Conservation (phyloP, 1,140 invertebrate species). For the Euglossa dilemma region DNA sequence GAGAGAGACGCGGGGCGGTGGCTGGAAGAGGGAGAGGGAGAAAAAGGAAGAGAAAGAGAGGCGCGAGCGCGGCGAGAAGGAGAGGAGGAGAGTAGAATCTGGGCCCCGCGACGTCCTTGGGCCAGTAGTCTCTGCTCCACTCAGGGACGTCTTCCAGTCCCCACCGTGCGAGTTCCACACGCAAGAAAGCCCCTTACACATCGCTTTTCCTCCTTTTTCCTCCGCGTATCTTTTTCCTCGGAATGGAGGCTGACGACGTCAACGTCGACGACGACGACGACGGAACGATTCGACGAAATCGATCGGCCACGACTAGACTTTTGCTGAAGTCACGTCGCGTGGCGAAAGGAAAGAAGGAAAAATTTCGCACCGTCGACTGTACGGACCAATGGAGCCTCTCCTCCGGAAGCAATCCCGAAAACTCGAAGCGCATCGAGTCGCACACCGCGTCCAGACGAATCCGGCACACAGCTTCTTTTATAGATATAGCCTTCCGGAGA, state of each 20-base stretch:
- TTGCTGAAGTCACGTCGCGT: neutral
- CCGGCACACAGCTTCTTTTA: neutral
- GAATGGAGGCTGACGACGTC: neutral
- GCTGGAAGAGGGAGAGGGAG: neutral
- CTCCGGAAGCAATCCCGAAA: neutral
- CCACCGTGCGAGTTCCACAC: constrained; percentile 42
- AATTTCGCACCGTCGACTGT: neutral
- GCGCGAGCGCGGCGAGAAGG: neutral
- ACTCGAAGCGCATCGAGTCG: neutral
- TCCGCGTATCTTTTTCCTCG: neutral
- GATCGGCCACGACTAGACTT: constrained; percentile 20
- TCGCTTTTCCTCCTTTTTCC: constrained; percentile 40
- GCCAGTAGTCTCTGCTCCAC: constrained; percentile 72
- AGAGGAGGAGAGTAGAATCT: constrained; percentile 63
- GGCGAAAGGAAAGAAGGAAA: neutral
- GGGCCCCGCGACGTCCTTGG: constrained; percentile 79
- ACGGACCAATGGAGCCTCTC: neutral
- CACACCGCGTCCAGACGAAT: neutral
- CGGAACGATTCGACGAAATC: constrained; percentile 29
- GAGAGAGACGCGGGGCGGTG: neutral
- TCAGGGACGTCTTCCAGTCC: constrained; percentile 74
- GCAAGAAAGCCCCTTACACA: constrained; percentile 19
- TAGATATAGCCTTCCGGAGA: neutral
- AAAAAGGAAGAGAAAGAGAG: neutral
- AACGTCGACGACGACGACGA: neutral